Evolutionary conservation across 2,113 vertebrate genomes (phyloP), one percentile per base, ranked within the genome.

Genomic region (Plectropomus leopardus): DNA sequence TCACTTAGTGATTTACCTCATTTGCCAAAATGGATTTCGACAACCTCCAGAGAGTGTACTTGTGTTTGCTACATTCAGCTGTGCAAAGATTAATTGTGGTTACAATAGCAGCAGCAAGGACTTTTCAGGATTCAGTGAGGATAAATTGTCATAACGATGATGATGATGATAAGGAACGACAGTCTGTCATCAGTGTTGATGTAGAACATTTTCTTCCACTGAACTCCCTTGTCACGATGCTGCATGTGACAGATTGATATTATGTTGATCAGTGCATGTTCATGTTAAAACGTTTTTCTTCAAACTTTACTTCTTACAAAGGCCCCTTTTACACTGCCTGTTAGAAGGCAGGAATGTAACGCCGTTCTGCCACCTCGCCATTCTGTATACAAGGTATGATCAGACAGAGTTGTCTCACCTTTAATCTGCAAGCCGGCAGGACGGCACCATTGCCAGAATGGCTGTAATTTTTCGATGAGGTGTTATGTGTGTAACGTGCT

Each of bases 1-100:
- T 26, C 59, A 45, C 17, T 47, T 47, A 45, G 50, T 42, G 34
- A 70, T 48, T 76, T 45, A 28, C 10, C 47, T 72, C 32, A 78
- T 82, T 72, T 66, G 5, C 65, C 21, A 67, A 70, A 82, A 58
- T 57, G 32, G 13, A 32, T 72, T 54, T 84, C n/a, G 17, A 16
- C 54, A 70, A 44, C 58, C 51, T 48, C 24, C 17, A n/a, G 69
- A 81, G 47, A 73, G 51, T n/a, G 16, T 7, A 42, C 57, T 59
- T 48, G 53, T 70, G 50, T 68, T 21, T 59, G 24, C 19, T 44
- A 4, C 64, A 23, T 75, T 67, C 3, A 28, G 59, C 69, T 67
- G 54, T 23, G n/a, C 9, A 54, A 48, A 81, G 73, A 78, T 70
- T 23, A 23, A 66, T 61, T 4, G 7, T 66, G 6, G 17, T 59